These are phyloP conservation scores for Agrypnia vestita DNA, from an alignment of 1,140 invertebrate species.

Conservation along the genomic window DNA sequence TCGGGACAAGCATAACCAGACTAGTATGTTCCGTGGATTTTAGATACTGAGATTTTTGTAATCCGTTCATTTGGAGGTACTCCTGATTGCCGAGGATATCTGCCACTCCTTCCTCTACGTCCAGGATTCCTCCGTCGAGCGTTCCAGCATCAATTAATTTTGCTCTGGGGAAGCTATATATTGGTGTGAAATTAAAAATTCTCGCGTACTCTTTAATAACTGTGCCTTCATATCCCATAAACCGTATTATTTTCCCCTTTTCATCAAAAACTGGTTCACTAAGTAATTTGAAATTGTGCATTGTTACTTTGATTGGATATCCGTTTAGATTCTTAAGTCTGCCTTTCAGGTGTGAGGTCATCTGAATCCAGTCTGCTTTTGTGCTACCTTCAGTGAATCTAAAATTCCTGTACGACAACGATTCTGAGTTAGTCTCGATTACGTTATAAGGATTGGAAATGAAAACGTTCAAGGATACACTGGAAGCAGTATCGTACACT, in stretches of 20 bases:
- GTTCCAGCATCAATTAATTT: too few species aligned
- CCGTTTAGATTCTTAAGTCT: constrained; percentile 42
- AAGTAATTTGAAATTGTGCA: constrained; percentile 41
- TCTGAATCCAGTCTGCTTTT: not conserved
- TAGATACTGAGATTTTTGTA: too few species aligned
- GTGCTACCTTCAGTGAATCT: not conserved
- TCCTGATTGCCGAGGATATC: constrained; percentile 51
- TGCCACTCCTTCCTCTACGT: constrained; percentile 42
- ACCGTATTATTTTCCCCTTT: constrained; percentile 33
- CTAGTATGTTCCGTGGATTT: too few species aligned
- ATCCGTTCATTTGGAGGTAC: too few species aligned
- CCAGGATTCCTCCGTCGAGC: constrained; percentile 17
- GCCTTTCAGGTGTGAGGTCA: not conserved
- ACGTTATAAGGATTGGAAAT: constrained; percentile 2
- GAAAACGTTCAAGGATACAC: not conserved
- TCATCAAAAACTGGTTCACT: constrained; percentile 37
- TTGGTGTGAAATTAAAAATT: constrained; percentile 51
- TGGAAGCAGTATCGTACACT: not conserved
- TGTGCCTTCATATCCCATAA: constrained; percentile 39
- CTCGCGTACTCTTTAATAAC: constrained; percentile 47
- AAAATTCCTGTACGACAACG: not conserved
- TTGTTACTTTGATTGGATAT: constrained; percentile 50
- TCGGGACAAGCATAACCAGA: too few species aligned
- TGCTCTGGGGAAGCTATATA: constrained; percentile 41
- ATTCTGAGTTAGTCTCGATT: not conserved